A percentile compares a stretch with the other conserved stretches of the same genome.
Evolutionary conservation across 30 jellyfish, hydroid and myxozoan species (phyloP).

Genomic region (Chironex yamaguchii): DNA sequence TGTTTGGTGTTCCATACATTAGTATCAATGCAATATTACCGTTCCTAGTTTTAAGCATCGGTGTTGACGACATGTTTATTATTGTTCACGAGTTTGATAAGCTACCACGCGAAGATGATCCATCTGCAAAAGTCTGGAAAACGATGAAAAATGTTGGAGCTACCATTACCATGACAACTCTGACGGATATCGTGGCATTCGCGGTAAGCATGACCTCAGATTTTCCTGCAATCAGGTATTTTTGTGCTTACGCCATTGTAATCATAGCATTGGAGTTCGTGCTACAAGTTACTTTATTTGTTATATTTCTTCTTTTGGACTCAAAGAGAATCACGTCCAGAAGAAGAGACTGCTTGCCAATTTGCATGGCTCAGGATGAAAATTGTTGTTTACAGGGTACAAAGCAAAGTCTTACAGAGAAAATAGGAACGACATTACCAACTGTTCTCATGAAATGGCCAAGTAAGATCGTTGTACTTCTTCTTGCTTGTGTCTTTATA

Average conservation of each 20-base stretch:
- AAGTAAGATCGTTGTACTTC: slow-evolving; percentile 27
- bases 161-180: slow-evolving; percentile 80
- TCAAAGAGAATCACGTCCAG: slow-evolving; percentile 38
- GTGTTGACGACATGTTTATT: slow-evolving; percentile 81
- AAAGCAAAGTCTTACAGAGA: too few relatives aligned
- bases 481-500: slow-evolving; percentile 30
- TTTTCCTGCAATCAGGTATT: slow-evolving; percentile 74
- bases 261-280: slow-evolving; percentile 45
- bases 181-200: slow-evolving; percentile 73
- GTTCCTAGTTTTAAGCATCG: slow-evolving; percentile 72
- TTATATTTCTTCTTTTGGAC: slow-evolving; percentile 51
- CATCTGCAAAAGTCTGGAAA: slow-evolving; percentile 54
- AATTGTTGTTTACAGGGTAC: background rate
- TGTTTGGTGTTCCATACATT: slow-evolving; percentile 69
- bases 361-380: slow-evolving; percentile 41
- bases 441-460: too few relatives aligned
- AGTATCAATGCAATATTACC: slow-evolving; percentile 72
- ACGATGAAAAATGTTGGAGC: slow-evolving; percentile 77
- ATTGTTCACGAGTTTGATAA: slow-evolving; percentile 70
- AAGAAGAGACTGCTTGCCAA: slow-evolving; percentile 74
- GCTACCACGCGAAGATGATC: slow-evolving; percentile 33
- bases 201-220: slow-evolving; percentile 46
- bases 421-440: too few relatives aligned
- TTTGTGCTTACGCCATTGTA: slow-evolving; percentile 65
- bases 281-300: slow-evolving; percentile 57